Evolutionary conservation across 1,140 invertebrate species (phyloP).

Genomic region (Aphaenogaster floridana): DNA sequence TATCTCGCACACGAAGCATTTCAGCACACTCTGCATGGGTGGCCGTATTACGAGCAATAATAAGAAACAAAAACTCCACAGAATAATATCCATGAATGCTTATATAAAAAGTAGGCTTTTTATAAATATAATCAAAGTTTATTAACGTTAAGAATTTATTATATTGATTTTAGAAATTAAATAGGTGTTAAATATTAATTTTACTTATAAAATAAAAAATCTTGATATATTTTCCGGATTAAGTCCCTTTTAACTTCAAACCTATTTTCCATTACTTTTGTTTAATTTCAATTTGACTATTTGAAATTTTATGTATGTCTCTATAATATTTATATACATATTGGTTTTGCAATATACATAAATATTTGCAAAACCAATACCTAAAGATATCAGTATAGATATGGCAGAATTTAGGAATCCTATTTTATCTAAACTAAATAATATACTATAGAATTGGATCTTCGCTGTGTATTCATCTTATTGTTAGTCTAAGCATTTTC

Average conservation of each 20-base stretch:
- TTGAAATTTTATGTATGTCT: not conserved
- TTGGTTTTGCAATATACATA: not conserved
- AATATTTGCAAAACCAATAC: not conserved
- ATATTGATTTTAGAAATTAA: not conserved
- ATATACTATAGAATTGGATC: not conserved
- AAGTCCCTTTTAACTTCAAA: not conserved
- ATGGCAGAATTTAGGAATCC: not conserved
- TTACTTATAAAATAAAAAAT: not conserved
- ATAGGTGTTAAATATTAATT: not conserved
- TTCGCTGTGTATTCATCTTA: not conserved
- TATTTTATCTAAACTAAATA: constrained; percentile 5
- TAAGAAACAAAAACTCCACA: constrained; percentile 16
- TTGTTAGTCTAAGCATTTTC: not conserved
- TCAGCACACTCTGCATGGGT: constrained; percentile 72
- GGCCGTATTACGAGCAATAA: constrained; percentile 53
- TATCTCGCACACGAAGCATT: constrained; percentile 61
- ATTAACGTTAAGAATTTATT: not conserved
- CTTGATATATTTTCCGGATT: not conserved
- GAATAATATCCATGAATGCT: not conserved
- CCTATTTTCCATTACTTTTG: not conserved
- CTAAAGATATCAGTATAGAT: not conserved
- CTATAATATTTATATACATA: not conserved
- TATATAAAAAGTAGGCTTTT: not conserved
- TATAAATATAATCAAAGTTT: not conserved
- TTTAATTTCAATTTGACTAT: not conserved